These are phyloP conservation scores for Lottia scabra DNA, from an alignment of 2,888 invertebrate species.

Conservation along the genomic window DNA sequence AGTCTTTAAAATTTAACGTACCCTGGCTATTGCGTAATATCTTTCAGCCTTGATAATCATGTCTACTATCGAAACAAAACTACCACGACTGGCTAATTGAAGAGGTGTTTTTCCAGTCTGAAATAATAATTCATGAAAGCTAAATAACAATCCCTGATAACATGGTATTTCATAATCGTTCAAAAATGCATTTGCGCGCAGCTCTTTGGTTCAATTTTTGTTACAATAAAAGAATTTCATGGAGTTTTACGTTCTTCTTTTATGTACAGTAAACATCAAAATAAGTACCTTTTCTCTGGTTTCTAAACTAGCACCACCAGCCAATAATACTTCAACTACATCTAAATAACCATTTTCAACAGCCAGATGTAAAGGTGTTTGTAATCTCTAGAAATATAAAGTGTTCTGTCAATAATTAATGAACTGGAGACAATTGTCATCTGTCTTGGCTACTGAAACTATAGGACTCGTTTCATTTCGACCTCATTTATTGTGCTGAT, in stretches of 20 bases:
- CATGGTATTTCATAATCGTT: too few species aligned
- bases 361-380: constrained; percentile 83
- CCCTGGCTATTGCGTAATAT: constrained; percentile 52
- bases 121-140: constrained; percentile 39
- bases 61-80: constrained; percentile 85
- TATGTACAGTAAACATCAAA: too few species aligned
- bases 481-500: too few species aligned
- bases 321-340: constrained; percentile 77
- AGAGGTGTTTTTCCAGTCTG: constrained; percentile 80
- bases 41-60: constrained; percentile 81
- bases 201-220: too few species aligned
- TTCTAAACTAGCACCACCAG: constrained; percentile 78
- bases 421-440: too few species aligned
- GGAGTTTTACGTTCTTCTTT: too few species aligned
- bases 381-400: constrained; percentile 72
- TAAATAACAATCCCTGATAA: background rate
- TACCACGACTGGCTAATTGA: constrained; percentile 83
- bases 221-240: too few species aligned
- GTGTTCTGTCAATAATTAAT: background rate
- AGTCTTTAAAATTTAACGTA: constrained; percentile 19
- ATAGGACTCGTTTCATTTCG: too few species aligned
- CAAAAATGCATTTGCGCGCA: too few species aligned
- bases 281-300: constrained; percentile 78
- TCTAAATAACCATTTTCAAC: constrained; percentile 80
- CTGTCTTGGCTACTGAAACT: too few species aligned